phyloP scores from a whole-genome alignment of 2,113 vertebrate genomes.

The Festucalex cinctus region DNA sequence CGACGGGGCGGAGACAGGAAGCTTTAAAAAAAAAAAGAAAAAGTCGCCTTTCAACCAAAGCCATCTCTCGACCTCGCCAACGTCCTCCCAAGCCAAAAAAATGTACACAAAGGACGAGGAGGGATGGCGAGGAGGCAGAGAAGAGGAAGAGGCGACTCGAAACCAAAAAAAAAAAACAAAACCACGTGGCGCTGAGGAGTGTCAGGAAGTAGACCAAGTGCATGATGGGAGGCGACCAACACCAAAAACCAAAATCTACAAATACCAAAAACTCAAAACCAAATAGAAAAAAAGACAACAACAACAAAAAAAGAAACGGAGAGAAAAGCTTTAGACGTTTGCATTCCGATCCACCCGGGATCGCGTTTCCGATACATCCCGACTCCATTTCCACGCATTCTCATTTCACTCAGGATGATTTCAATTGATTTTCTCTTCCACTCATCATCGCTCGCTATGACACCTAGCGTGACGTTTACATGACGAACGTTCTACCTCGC shows the following conservation, averaged over 20 bases:
- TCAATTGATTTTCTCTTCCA: not conserved
- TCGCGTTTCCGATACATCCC: slow-evolving; percentile 38
- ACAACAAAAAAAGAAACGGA: slow-evolving; percentile 66
- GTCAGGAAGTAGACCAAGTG: slow-evolving; percentile 52
- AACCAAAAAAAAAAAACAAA: slow-evolving; percentile 77
- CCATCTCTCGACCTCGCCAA: slow-evolving; percentile 68
- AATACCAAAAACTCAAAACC: slow-evolving; percentile 79
- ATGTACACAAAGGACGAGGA: slow-evolving; percentile 62
- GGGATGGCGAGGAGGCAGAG: slow-evolving; percentile 45
- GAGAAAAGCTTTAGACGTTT: slow-evolving; percentile 80
- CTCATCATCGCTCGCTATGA: not conserved
- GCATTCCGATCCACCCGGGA: slow-evolving; percentile 64
- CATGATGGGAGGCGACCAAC: slow-evolving; percentile 56
- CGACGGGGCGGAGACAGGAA: slow-evolving; percentile 48
- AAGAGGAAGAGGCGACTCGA: slow-evolving; percentile 51
- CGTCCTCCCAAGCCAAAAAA: slow-evolving; percentile 77
- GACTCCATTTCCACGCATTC: slow-evolving; percentile 42
- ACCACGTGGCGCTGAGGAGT: slow-evolving; percentile 33
- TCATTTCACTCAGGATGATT: slow-evolving; percentile 40
- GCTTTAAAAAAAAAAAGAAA: slow-evolving; percentile 68
- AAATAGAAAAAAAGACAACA: slow-evolving; percentile 55
- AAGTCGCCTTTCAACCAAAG: slow-evolving; percentile 80
- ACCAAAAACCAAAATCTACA: slow-evolving; percentile 74
- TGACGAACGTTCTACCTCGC: slow-evolving; percentile 1
- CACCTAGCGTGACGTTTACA: not conserved